Conservation (phyloP, 2,888 invertebrate species). For the Drosophila meridiana region DNA sequence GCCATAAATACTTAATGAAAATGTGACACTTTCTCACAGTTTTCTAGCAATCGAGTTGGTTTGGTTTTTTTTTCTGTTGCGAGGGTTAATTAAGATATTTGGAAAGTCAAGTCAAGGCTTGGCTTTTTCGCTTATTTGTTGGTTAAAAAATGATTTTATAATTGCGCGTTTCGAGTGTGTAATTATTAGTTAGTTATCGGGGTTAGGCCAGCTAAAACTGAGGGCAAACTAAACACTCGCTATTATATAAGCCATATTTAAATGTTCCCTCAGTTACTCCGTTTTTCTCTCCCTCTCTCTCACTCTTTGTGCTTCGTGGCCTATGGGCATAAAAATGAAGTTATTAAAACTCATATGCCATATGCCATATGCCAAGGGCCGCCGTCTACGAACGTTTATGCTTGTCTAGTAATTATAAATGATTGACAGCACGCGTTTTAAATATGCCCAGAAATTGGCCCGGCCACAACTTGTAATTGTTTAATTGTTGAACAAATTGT, state of each 20-base stretch:
- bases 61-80: neutral
- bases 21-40: conserved; percentile 74
- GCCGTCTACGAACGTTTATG: conserved; percentile 11
- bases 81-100: conserved; percentile 72
- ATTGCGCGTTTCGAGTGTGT: conserved; percentile 64
- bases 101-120: conserved; percentile 52
- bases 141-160: conserved; percentile 73
- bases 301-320: conserved; percentile 43
- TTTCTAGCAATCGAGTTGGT: conserved; percentile 6
- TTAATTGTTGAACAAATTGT: conserved; percentile 30
- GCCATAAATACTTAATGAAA: conserved; percentile 61
- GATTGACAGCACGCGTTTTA: conserved; percentile 52
- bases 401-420: conserved; percentile 57
- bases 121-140: conserved; percentile 38
- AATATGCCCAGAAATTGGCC: conserved; percentile 31
- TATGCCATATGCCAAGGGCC: conserved; percentile 25
- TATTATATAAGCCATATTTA: conserved; percentile 73
- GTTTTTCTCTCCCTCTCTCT: too few species aligned
- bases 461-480: conserved; percentile 25
- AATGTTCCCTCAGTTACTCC: conserved; percentile 33
- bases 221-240: conserved; percentile 37
- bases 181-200: conserved; percentile 74
- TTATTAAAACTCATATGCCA: conserved; percentile 60
- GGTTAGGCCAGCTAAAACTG: conserved; percentile 61
- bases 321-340: conserved; percentile 71